These are phyloP conservation scores for Rhipidura dahli DNA, from an alignment of 2,113 vertebrate genomes.

Conservation along the genomic window DNA sequence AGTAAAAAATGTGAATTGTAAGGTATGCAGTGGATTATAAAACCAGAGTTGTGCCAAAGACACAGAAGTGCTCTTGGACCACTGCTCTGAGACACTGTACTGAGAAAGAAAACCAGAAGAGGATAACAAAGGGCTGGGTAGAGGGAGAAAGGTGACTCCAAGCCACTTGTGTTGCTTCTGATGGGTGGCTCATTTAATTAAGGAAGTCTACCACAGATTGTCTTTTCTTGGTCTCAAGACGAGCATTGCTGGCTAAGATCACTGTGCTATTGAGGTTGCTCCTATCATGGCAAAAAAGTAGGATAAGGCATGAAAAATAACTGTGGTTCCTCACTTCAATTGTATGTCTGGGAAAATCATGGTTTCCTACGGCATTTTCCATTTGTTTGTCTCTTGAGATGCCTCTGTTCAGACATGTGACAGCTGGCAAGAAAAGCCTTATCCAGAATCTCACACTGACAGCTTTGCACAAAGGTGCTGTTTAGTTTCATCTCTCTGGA, in stretches of 20 bases:
- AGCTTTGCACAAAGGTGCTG: neutral
- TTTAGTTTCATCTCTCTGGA: neutral
- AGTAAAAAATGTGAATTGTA: neutral
- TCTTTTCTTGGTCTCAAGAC: neutral
- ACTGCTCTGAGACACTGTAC: neutral
- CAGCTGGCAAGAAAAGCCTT: neutral
- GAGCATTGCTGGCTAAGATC: neutral
- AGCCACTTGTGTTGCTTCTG: neutral
- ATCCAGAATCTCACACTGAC: neutral
- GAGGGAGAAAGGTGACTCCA: neutral
- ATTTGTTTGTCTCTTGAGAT: neutral
- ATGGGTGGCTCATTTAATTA: neutral
- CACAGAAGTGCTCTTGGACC: neutral
- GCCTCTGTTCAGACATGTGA: neutral
- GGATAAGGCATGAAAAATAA: neutral
- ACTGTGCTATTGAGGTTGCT: neutral
- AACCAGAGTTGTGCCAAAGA: neutral
- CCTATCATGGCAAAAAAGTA: neutral
- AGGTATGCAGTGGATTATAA: neutral
- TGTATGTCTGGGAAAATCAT: neutral
- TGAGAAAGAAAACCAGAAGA: neutral
- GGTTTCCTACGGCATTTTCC: neutral
- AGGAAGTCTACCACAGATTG: neutral
- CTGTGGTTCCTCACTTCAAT: neutral
- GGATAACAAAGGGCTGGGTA: neutral